Evolutionary conservation across 2,797 vertebrate species (phyloP), one percentile per base, ranked within the genome.

Genomic region (Coracias cyanogaster): DNA sequence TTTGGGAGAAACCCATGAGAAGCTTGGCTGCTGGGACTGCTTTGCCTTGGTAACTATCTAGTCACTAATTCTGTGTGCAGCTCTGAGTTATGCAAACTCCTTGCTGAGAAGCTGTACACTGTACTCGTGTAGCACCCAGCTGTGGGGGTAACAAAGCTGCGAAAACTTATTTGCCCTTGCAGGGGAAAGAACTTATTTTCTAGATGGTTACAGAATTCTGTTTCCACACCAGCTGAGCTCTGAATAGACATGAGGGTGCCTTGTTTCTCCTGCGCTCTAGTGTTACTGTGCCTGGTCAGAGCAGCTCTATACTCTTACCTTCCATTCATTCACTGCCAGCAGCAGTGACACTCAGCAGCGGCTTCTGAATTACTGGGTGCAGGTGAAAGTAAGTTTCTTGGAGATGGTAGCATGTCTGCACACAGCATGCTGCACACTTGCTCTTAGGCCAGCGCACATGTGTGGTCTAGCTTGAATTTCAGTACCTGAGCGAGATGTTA

Each of bases 361-460:
- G 3, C 26, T 86, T 45, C 57, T 61, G 55, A 70, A 31, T 85
- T 82, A 46, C 0, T 4, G 4, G 29, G 1, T 54, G 49, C 37
- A 26, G 39, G 51, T 69, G 43, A 69, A 70, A 55, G 54, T 45
- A 31, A 64, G 17, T 62, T 51, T 45, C 18, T 62, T 21, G 14
- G 54, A 57, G 64, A 6, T 4, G 20, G 35, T n/a, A 48, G 33
- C 28, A 5, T 12, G 17, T n/a, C 45, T 15, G 21, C 55, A 41
- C 35, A 2, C 18, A 19, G 20, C 6, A 5, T 0, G 0, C 0
- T 1, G 46, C n/a, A 22, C 3, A 0, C 25, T 33, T 39, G 24
- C 54, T 69, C 9, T 33, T 43, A 33, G 66, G 24, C 28, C 82
- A 57, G n/a, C 3, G 2, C 20, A 4, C 14, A 0, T 5, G 12